Percentiles rank a stretch among this genome's conserved stretches.
phyloP scores from a whole-genome alignment of 2,888 invertebrate species.

The Calameuta pallipes region DNA sequence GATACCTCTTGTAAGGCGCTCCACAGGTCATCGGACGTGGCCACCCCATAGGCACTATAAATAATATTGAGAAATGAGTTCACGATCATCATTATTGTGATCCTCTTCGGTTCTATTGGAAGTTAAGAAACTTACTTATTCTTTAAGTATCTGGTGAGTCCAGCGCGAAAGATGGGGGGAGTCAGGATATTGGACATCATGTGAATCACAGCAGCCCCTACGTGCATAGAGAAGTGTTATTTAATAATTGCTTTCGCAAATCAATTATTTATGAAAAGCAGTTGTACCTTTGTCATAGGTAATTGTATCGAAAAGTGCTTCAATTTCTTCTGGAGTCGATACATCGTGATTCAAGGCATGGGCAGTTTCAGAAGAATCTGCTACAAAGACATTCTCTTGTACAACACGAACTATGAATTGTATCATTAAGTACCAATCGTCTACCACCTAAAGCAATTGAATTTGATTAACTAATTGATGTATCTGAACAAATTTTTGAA shows the following conservation, averaged over 20 bases:
- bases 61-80: not conserved
- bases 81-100: no score
- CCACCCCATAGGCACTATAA: no score
- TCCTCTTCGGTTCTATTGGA: not conserved
- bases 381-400: slow-evolving; percentile 63
- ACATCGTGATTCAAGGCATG: slow-evolving; percentile 71
- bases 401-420: slow-evolving; percentile 68
- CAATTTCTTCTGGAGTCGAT: slow-evolving; percentile 67
- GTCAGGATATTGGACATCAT: slow-evolving; percentile 70
- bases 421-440: slow-evolving; percentile 69
- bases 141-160: slow-evolving; percentile 49
- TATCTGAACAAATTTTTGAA: not conserved
- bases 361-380: slow-evolving; percentile 65
- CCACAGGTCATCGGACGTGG: slow-evolving; percentile 63
- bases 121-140: slow-evolving; percentile 48
- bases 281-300: slow-evolving; percentile 73
- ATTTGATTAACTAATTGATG: not conserved
- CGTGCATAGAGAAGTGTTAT: not conserved
- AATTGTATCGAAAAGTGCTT: slow-evolving; percentile 70
- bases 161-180: slow-evolving; percentile 64
- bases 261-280: not conserved
- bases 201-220: slow-evolving; percentile 69
- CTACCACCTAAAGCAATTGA: slow-evolving; percentile 52
- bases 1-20: slow-evolving; percentile 19
- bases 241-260: not conserved